Conservation (phyloP, 2,797 vertebrate species). For the Sorex maritimensis region DNA sequence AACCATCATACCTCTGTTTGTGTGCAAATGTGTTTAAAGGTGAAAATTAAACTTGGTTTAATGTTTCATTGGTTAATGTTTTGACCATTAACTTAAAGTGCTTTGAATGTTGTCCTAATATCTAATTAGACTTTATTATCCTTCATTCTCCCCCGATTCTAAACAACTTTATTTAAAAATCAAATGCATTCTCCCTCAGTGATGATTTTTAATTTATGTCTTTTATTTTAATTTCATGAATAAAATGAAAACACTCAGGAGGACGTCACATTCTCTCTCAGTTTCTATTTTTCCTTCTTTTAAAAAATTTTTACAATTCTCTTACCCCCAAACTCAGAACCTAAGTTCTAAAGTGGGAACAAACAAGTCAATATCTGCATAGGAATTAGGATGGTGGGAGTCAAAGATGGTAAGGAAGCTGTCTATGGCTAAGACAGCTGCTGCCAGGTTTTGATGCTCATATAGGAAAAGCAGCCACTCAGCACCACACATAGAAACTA, state of each 20-base stretch:
- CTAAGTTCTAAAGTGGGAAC: not conserved
- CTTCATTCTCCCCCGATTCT: not conserved
- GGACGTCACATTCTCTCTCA: not conserved
- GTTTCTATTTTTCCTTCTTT: not conserved
- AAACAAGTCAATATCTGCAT: not conserved
- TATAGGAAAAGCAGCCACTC: not conserved
- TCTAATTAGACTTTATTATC: slow-evolving; percentile 17
- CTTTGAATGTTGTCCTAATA: not conserved
- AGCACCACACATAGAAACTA: not conserved
- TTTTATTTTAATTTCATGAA: slow-evolving; percentile 27
- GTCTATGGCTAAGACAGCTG: not conserved
- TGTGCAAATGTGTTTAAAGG: not conserved
- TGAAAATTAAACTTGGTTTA: not conserved
- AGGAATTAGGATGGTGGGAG: not conserved
- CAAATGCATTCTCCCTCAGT: not conserved
- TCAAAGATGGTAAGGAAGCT: not conserved
- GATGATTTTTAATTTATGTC: not conserved
- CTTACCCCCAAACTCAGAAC: not conserved
- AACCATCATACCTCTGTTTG: not conserved
- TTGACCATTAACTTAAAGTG: not conserved
- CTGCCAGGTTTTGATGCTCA: not conserved
- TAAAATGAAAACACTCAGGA: slow-evolving; percentile 37
- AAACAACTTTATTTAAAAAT: slow-evolving; percentile 9
- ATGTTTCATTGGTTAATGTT: not conserved
- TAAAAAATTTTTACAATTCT: not conserved